Base-by-base conservation (phyloP, 2,113 vertebrate species). In the Indicator indicator region DNA sequence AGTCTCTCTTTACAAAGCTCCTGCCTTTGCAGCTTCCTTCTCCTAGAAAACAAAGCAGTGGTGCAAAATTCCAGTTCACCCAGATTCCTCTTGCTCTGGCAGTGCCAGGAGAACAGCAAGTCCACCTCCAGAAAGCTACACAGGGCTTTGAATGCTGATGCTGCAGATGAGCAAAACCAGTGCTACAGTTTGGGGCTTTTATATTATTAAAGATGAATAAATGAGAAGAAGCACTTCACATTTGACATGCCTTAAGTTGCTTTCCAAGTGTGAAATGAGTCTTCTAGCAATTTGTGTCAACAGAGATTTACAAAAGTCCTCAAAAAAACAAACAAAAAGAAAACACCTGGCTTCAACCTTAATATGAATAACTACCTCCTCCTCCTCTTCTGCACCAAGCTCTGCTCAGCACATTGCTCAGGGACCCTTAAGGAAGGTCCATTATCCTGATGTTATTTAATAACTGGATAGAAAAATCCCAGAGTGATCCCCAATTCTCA, bases 11-110 rank as follows among this genome's bases (percentile, higher is more conserved):
- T 23, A 38, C 3, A n/a, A 40, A 92, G 27, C 9, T 63, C 70
- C 58, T 40, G 32, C 33, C 33, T 58, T 36, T 11, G 54, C 44
- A 75, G 20, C 68, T 65, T 36, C 44, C 33, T 81, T 12, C 62
- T 63, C 36, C 62, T 16, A 60, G 60, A 38, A 33, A 78, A 38
- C 5, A 32, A 15, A 17, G 30, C 2, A 27, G 21, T 1, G 1
- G 18, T 7, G 26, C 0, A 0, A 7, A 68, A 27, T 4, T 4
- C 54, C 63, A 24, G 85, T 79, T 75, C 46, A 5, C 4, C 40
- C 78, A 8, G 13, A 1, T 38, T 60, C 58, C 48, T 50, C 54
- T 21, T 38, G 46, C 89, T 44, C 86, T 5, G 15, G 12, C 70
- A 38, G 38, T 19, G 30, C 52, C 82, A 28, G 38, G 44, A 27